phyloP scores from a whole-genome alignment of 2,888 invertebrate genomes.

The Phaedon cochleariae region DNA sequence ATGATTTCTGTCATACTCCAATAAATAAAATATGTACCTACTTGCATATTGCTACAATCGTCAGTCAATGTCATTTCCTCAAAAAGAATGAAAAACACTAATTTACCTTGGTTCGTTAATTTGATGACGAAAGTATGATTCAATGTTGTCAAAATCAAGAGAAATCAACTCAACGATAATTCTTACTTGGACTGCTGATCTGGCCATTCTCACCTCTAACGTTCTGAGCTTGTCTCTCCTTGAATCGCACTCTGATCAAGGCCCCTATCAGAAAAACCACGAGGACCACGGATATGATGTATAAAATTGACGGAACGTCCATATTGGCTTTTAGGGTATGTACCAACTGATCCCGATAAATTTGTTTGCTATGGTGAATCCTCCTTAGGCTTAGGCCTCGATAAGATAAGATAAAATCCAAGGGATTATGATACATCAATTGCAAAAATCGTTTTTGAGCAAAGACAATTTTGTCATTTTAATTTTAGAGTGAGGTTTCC shows the following conservation, averaged over 20 bases:
- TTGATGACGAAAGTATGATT: too few species aligned
- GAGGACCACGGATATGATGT: slow-evolving; percentile 1
- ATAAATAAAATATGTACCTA: too few species aligned
- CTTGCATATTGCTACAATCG: too few species aligned
- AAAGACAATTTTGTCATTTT: too few species aligned
- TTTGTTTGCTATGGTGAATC: background rate
- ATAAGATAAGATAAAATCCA: background rate
- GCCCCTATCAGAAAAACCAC: slow-evolving; percentile 13
- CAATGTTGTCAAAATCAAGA: too few species aligned
- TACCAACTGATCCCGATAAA: background rate
- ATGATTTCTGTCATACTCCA: too few species aligned
- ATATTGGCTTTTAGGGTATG: background rate
- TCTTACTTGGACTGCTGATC: slow-evolving; percentile 1
- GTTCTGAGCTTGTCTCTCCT: background rate
- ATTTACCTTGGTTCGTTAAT: too few species aligned
- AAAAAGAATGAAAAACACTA: too few species aligned
- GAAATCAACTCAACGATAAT: too few species aligned
- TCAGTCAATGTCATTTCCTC: too few species aligned
- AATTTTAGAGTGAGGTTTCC: too few species aligned
- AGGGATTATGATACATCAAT: background rate
- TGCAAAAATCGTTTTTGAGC: too few species aligned
- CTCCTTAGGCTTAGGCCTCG: background rate
- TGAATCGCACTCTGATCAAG: slow-evolving; percentile 15
- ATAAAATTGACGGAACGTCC: slow-evolving; percentile 5
- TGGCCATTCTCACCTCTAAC: background rate